phyloP scores from a whole-genome alignment of 30 jellyfish, hydroid and myxozoan species.

The Mastigias papua region DNA sequence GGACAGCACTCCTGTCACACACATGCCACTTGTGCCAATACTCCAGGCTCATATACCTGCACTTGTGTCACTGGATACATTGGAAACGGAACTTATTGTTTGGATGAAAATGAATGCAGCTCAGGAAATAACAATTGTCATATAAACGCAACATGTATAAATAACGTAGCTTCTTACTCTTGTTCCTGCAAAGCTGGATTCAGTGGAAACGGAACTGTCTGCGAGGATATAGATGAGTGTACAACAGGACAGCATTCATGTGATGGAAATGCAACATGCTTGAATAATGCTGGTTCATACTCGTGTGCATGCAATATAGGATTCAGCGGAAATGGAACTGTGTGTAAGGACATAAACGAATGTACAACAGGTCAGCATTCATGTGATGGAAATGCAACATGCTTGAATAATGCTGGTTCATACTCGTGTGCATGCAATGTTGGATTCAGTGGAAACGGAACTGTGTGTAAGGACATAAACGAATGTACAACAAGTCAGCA shows the following conservation, averaged over 20 bases:
- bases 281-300: not conserved
- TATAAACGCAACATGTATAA: constrained; percentile 19
- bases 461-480: too few species aligned
- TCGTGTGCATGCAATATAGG: not conserved
- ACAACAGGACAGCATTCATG: not conserved
- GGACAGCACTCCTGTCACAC: constrained; percentile 22
- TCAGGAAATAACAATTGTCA: constrained; percentile 27
- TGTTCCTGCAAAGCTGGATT: constrained; percentile 51
- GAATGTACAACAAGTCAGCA: too few species aligned
- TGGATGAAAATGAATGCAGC: constrained; percentile 29
- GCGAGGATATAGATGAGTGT: constrained; percentile 1
- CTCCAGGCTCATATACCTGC: constrained; percentile 40
- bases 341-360: too few species aligned
- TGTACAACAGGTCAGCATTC: too few species aligned
- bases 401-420: too few species aligned
- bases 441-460: too few species aligned
- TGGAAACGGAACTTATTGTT: constrained; percentile 22
- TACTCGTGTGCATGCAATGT: too few species aligned
- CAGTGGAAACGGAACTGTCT: constrained; percentile 34
- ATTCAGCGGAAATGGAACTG: too few species aligned
- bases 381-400: too few species aligned
- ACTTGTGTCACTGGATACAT: constrained; percentile 50
- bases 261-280: not conserved
- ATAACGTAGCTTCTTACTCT: constrained; percentile 25
- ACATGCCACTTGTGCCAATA: constrained; percentile 35